A percentile compares a stretch with the other conserved stretches of the same genome.
phyloP scores from a whole-genome alignment of 1,140 invertebrate species.

The Acromyrmex echinatior region DNA sequence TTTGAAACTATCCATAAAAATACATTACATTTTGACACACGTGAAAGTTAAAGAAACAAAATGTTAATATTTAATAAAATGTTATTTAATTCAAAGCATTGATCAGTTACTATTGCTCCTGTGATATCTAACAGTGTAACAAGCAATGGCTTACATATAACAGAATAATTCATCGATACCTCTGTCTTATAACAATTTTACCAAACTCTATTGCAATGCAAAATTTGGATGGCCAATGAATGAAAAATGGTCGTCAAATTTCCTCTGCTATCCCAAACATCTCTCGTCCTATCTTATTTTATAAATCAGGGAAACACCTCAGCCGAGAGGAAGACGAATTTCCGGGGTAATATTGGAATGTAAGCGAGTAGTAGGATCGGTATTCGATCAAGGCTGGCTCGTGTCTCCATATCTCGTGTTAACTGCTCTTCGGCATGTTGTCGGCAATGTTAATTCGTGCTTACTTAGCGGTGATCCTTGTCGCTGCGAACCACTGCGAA shows the following conservation, averaged over 20 bases:
- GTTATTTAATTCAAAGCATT: no score
- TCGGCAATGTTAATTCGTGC: slow-evolving; percentile 51
- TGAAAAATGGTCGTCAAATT: neutral
- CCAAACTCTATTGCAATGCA: neutral
- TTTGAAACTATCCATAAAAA: no score
- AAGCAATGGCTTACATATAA: neutral
- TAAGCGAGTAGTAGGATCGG: slow-evolving; percentile 10
- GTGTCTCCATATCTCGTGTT: slow-evolving; percentile 5
- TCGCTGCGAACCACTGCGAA: slow-evolving; percentile 17
- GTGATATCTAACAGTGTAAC: no score
- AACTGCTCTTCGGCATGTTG: slow-evolving; percentile 44
- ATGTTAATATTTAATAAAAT: no score
- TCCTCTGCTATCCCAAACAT: neutral
- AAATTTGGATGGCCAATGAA: neutral
- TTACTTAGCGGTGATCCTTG: slow-evolving; percentile 40
- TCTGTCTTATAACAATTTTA: slow-evolving; percentile 2
- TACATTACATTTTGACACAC: no score
- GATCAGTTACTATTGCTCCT: no score
- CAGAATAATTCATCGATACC: neutral
- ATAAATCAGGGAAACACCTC: neutral
- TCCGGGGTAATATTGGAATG: slow-evolving; percentile 26
- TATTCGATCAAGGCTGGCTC: slow-evolving; percentile 34
- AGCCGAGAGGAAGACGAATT: slow-evolving; percentile 7
- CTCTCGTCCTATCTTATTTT: slow-evolving; percentile 6
- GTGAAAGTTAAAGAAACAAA: no score